These are phyloP conservation scores for Psittacula derbiana DNA, from an alignment of 2,797 vertebrate genomes.

Conservation along the genomic window DNA sequence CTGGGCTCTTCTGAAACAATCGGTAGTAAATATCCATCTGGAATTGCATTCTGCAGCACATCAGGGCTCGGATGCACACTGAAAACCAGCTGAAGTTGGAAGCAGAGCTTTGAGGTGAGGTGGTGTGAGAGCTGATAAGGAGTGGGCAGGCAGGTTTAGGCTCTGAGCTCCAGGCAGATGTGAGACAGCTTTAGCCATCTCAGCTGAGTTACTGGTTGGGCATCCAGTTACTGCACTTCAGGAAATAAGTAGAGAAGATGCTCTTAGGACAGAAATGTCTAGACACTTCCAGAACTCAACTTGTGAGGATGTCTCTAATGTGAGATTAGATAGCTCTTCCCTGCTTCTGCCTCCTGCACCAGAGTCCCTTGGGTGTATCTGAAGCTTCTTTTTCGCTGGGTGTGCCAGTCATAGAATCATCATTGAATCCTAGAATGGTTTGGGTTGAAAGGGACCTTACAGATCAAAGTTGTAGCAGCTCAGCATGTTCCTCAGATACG, in stretches of 20 bases:
- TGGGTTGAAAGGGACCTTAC: not conserved
- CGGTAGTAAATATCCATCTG: not conserved
- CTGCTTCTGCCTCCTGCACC: not conserved
- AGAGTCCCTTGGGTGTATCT: not conserved
- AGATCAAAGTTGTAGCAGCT: not conserved
- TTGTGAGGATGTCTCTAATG: not conserved
- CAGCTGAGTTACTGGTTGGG: not conserved
- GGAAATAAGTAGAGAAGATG: not conserved
- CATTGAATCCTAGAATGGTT: not conserved
- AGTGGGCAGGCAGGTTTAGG: not conserved
- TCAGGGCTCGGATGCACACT: not conserved
- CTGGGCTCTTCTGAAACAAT: not conserved
- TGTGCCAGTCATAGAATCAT: not conserved
- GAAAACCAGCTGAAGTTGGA: not conserved
- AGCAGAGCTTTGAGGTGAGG: not conserved
- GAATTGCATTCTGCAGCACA: not conserved
- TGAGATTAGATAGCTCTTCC: not conserved
- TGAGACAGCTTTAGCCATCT: not conserved
- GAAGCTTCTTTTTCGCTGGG: not conserved
- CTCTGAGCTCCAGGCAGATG: not conserved
- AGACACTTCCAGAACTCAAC: accelerated
- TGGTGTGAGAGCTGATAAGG: not conserved
- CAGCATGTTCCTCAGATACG: accelerated
- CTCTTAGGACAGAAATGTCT: not conserved
- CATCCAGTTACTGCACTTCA: not conserved